phyloP scores from a whole-genome alignment of 2,797 vertebrate genomes.

The Fratercula arctica region DNA sequence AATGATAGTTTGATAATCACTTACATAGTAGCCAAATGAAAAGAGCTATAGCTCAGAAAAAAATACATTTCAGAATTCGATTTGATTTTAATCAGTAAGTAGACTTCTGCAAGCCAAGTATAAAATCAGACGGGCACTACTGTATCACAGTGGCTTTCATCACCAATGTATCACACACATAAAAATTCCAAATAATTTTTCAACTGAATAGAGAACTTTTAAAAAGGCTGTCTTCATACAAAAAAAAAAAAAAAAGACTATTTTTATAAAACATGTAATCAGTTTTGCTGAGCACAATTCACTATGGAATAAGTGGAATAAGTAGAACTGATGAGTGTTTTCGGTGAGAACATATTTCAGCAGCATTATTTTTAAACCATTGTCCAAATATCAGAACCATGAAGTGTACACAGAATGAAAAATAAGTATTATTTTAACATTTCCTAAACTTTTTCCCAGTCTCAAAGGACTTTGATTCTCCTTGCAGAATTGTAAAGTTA shows the following conservation, averaged over 20 bases:
- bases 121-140: background rate
- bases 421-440: background rate
- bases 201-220: background rate
- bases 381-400: background rate
- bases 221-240: background rate
- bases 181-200: background rate
- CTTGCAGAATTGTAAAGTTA: background rate
- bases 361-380: background rate
- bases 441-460: background rate
- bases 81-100: background rate
- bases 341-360: background rate
- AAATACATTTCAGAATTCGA: background rate
- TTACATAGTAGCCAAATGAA: background rate
- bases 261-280: background rate
- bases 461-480: background rate
- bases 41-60: background rate
- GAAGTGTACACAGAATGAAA: background rate
- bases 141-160: background rate
- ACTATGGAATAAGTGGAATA: background rate
- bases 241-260: background rate
- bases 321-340: background rate
- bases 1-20: background rate
- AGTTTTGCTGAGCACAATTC: background rate
- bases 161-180: background rate
- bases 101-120: background rate